Base-by-base conservation (phyloP, 2,888 invertebrate species). In the Calameuta filiformis region DNA sequence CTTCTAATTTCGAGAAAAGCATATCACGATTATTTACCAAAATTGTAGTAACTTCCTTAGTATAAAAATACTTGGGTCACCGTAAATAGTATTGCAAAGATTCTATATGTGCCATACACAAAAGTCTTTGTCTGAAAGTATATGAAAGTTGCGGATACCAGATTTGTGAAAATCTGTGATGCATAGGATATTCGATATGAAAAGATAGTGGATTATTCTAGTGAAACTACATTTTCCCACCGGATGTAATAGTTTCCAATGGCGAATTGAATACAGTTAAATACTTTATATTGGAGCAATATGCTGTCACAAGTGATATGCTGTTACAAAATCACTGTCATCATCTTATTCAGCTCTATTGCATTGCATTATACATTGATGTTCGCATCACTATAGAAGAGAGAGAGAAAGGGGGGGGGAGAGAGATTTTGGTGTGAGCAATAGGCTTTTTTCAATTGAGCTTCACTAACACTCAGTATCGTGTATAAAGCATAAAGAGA, bases 401-500 rank as follows among this genome's bases (percentile, higher is more conserved):
- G 31, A 31, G 31, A 33, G 33, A 35, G 35, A 33, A 9, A 37
- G 37, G 23, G 23, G 12, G 4, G 4, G 12, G 12, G 40, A 56
- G 9, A 56, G 23, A 56, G 23, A 56, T 6, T 40, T 56, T 56
- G 40, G 40, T 56, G 23, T 23, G 23, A 56, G 23, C 56, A 56
- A 23, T 9, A 23, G 23, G 2, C 2, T 56, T 56, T 40, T 56
- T 56, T 40, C 6, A 40, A 56, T 56, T 23, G 23, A 56, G 56
- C 23, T 23, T 56, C 56, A 23, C 56, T 56, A 15, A 69, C 75
- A 77, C 37, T 78, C 79, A 81, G 78, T 78, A 81, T 79, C 80
- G 75, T 80, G 78, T 80, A 76, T 75, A 78, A 75, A 76, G 75
- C 56, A 76, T 69, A 78, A 75, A 71, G 56, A 69, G 34, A 78